phyloP scores from a whole-genome alignment of 2,797 vertebrate genomes.

The Adelosebastes latens region DNA sequence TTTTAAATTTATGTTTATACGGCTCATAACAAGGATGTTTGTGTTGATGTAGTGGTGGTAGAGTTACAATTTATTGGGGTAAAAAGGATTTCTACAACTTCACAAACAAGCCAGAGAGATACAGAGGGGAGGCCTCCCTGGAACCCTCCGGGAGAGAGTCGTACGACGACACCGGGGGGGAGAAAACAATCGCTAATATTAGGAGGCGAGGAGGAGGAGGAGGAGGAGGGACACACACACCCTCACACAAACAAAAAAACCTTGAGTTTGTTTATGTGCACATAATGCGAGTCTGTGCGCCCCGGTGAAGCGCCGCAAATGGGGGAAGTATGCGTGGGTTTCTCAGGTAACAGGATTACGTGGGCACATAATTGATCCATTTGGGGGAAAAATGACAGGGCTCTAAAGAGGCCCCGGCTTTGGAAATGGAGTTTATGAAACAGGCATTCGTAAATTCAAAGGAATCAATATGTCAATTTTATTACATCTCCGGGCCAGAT shows the following conservation, averaged over 20 bases:
- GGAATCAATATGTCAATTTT: constrained; percentile 99
- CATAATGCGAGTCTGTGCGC: constrained; percentile 94
- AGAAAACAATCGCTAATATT: constrained; percentile 92
- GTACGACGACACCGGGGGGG: constrained; percentile 78
- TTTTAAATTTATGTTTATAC: constrained; percentile 25
- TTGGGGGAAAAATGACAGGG: constrained; percentile 96
- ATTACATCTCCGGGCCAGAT: constrained; percentile 98
- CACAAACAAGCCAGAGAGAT: constrained; percentile 52
- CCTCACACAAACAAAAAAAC: constrained; percentile 32
- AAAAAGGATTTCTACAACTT: constrained; percentile 62
- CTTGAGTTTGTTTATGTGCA: constrained; percentile 94
- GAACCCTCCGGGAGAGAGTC: constrained; percentile 85
- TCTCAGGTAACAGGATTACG: constrained; percentile 99
- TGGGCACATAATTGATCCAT: constrained; percentile 99
- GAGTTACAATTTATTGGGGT: constrained; percentile 28
- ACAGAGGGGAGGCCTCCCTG: constrained; percentile 50
- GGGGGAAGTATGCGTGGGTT: constrained; percentile 98
- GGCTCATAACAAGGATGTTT: constrained; percentile 26
- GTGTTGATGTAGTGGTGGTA: constrained; percentile 26
- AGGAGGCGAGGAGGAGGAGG: constrained; percentile 23
- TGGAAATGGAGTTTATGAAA: constrained; percentile 99
- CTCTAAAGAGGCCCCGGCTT: constrained; percentile 96
- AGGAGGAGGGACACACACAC: not conserved
- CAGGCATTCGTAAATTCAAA: constrained; percentile 99
- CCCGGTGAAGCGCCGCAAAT: constrained; percentile 92